These are phyloP conservation scores for Harpagifer antarcticus DNA, from an alignment of 2,797 vertebrate species.

Conservation along the genomic window DNA sequence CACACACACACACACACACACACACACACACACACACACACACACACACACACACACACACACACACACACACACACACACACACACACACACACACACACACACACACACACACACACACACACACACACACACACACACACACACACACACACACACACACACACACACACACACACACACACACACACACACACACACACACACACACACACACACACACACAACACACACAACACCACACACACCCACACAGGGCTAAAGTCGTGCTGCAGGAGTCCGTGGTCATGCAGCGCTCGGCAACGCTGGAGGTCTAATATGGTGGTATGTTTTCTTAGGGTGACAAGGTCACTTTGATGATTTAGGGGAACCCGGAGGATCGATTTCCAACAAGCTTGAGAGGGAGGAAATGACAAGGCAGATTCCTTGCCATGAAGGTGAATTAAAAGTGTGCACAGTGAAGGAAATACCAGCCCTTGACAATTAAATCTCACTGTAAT, in stretches of 20 bases:
- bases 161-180: too few relatives aligned
- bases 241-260: too few relatives aligned
- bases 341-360: slow-evolving; percentile 42
- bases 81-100: too few relatives aligned
- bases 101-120: too few relatives aligned
- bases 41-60: too few relatives aligned
- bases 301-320: slow-evolving; percentile 20
- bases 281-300: slow-evolving; percentile 14
- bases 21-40: too few relatives aligned
- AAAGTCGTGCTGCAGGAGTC: slow-evolving; percentile 37
- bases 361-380: slow-evolving; percentile 46
- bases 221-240: slow-evolving; percentile 7
- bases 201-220: slow-evolving; percentile 24
- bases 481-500: slow-evolving; percentile 63
- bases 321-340: slow-evolving; percentile 41
- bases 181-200: slow-evolving; percentile 6
- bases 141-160: too few relatives aligned
- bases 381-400: slow-evolving; percentile 34
- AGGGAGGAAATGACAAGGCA: slow-evolving; percentile 65
- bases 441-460: slow-evolving; percentile 40
- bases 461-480: slow-evolving; percentile 44
- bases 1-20: too few relatives aligned
- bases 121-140: too few relatives aligned
- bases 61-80: too few relatives aligned
- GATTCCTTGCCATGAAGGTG: slow-evolving; percentile 55